Base-by-base conservation (phyloP, 2,888 invertebrate genomes). In the Agelastica alni region DNA sequence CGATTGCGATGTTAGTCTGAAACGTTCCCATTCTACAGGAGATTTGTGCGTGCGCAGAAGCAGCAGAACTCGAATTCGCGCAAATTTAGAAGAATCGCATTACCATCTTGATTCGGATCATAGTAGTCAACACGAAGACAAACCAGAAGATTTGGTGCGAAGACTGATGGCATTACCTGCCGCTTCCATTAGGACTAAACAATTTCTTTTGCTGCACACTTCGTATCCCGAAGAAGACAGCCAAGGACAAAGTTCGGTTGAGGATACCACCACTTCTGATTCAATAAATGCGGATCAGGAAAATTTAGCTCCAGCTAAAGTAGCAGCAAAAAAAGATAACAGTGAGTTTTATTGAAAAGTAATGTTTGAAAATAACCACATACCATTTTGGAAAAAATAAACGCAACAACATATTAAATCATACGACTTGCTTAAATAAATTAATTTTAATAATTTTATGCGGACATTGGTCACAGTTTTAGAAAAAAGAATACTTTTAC, bases 51-150 rank as follows among this genome's bases (percentile, higher is more conserved):
- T 75, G 14, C 65, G 76, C 14, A 66, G 74, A 58, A 73, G 72
- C 16, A 72, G 73, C 13, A 63, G 74, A 45, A 73, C 72, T 2
- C 62, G 75, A 36, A 67, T 74, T 13, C 60, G 75, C 14, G 71
- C 67, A 16, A 73, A 72, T 1, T 70, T 71, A 2, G 77, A 77
- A 34, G 78, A 78, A 59, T 77, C 79, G 1, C 70, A 78, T 32
- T 80, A 79, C 56, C 79, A 80, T 65, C 65, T 79, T 43, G 80
- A 81, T 66, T 80, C 80, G 0, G 80, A 81, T 59, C 80, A 81
- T 56, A 79, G 78, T 52, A 79, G 78, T 56, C 78, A 78, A 49
- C 80, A 81, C 63, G 80, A 80, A 49, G 80, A 80, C 32, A 77
- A 78, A 63, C 80, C 80, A 1, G 80, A 81, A 66, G 80, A 80